phyloP scores from a whole-genome alignment of 2,888 invertebrate species.

The Luperina nickerlii region DNA sequence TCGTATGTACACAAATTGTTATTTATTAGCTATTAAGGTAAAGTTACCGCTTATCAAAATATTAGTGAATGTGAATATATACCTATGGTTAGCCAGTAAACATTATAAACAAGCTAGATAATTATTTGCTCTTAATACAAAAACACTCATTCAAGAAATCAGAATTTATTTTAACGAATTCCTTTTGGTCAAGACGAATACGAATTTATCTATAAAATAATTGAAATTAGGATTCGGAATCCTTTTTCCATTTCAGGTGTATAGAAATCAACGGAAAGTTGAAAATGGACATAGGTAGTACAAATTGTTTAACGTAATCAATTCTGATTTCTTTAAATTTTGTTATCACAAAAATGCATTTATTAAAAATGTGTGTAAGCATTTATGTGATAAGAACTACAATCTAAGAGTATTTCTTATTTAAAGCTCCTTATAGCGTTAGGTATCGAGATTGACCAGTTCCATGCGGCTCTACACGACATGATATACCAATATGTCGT shows the following conservation, averaged over 20 bases:
- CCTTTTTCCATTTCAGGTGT: constrained; percentile 20
- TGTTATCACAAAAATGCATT: constrained; percentile 65
- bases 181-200: constrained; percentile 27
- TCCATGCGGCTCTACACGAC: constrained; percentile 71
- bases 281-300: constrained; percentile 14
- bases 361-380: constrained; percentile 57
- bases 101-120: constrained; percentile 61
- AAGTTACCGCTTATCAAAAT: constrained; percentile 50
- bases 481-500: constrained; percentile 64
- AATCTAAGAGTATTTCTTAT: constrained; percentile 59
- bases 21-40: constrained; percentile 61
- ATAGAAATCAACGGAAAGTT: constrained; percentile 24
- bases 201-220: constrained; percentile 53
- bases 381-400: constrained; percentile 66
- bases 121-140: constrained; percentile 58
- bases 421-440: constrained; percentile 66
- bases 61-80: constrained; percentile 61
- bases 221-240: constrained; percentile 40
- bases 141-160: constrained; percentile 52
- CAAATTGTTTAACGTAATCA: constrained; percentile 26
- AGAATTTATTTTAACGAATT: constrained; percentile 45
- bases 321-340: constrained; percentile 59
- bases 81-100: constrained; percentile 62
- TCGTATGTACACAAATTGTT: constrained; percentile 57
- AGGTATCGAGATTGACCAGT: constrained; percentile 70